Evolutionary conservation across 2,797 vertebrate genomes (phyloP).

Genomic region (Linurgus olivaceus): DNA sequence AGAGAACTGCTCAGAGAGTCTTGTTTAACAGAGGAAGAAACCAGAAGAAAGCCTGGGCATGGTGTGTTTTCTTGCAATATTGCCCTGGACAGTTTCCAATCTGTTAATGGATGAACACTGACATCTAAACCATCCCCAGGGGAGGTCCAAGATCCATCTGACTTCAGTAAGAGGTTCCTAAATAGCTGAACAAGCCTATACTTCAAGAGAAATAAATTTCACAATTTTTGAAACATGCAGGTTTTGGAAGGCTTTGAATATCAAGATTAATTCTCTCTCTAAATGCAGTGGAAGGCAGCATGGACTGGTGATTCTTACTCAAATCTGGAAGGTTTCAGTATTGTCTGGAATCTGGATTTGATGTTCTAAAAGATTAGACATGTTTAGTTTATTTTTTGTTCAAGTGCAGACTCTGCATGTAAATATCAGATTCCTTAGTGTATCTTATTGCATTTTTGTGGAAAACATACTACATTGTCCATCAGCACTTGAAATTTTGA

Average conservation of each 20-base stretch:
- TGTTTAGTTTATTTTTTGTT: background rate
- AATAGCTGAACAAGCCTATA: constrained; percentile 27
- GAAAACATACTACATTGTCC: background rate
- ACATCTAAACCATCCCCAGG: constrained; percentile 37
- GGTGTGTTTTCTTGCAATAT: constrained; percentile 4
- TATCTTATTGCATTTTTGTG: background rate
- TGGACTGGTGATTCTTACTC: background rate
- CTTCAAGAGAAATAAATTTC: constrained; percentile 34
- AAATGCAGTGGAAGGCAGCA: background rate
- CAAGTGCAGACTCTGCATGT: background rate
- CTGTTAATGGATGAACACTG: constrained; percentile 47
- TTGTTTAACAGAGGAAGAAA: background rate
- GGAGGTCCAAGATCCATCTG: constrained; percentile 27
- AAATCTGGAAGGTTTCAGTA: background rate
- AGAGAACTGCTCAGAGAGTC: background rate
- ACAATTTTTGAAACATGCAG: constrained; percentile 27
- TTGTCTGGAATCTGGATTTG: background rate
- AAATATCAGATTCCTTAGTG: background rate
- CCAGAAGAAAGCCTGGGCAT: background rate
- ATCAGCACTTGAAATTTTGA: background rate
- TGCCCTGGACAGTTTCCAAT: constrained; percentile 24
- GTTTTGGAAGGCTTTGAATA: constrained; percentile 25
- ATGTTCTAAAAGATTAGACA: background rate
- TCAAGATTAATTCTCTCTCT: constrained; percentile 17
- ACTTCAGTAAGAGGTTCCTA: constrained; percentile 30